Conservation (phyloP, 2,797 vertebrate genomes). For the Myiotriccus ornatus region DNA sequence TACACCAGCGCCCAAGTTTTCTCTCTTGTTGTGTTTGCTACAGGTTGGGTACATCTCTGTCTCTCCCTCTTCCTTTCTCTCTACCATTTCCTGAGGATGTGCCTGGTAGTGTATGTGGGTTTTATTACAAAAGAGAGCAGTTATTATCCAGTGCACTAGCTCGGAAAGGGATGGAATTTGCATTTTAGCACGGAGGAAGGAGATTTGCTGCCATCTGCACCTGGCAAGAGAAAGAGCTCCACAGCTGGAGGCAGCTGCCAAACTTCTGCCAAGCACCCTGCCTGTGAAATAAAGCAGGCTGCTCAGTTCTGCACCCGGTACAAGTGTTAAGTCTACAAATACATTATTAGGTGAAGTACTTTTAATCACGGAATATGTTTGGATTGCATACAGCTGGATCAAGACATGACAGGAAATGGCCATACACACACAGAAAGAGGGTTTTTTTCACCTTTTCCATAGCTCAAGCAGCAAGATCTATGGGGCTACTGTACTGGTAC, state of each 20-base stretch:
- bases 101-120: not conserved
- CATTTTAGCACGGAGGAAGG: constrained; percentile 15
- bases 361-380: not conserved
- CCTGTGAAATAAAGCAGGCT: not conserved
- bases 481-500: not conserved
- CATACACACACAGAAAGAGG: not conserved
- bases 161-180: constrained; percentile 14
- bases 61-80: not conserved
- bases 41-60: not conserved
- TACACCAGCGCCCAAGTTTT: not conserved
- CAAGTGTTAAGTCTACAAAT: not conserved
- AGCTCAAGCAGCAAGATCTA: not conserved
- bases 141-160: not conserved
- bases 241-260: constrained; percentile 37
- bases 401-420: not conserved
- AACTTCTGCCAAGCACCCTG: not conserved
- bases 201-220: constrained; percentile 62
- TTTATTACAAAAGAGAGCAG: not conserved
- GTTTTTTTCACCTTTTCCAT: not conserved
- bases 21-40: not conserved
- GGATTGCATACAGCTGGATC: not conserved
- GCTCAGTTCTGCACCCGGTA: not conserved
- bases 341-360: not conserved
- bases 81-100: not conserved
- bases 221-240: constrained; percentile 49